Base-by-base conservation (phyloP, 2,888 invertebrate genomes). In the Dolichopus griseipennis region DNA sequence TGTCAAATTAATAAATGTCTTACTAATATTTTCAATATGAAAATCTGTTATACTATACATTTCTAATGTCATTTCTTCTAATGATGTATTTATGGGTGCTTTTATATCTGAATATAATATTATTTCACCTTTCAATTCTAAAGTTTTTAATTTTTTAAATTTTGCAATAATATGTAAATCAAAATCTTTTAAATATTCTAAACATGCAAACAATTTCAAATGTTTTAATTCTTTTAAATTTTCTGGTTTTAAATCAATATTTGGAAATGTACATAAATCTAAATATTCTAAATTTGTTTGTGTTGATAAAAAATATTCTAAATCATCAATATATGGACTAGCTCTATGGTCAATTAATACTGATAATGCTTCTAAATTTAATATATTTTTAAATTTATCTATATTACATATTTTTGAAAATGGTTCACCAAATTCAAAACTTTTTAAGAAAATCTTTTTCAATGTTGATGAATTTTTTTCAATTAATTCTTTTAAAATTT, bases 371-470 rank as follows among this genome's bases (percentile, higher is more conserved):
- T 52, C 18, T 18, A 52, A 52, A 12, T 52, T 52, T 52, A 52
- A 52, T 15, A 18, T 18, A 52, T 52, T 15, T 52, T 52, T 52
- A 52, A 52, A 52, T 52, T 18, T 52, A 52, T 52, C 52, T 2
- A 15, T 18, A 52, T 52, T 52, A 52, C 52, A 52, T 18, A 52
- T 52, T 52, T 18, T 52, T 52, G 15, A n/a, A n/a, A 52, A 52
- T 52, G 52, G 18, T 52, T 52, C 52, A 52, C 52, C 52, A 52
- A 52, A 52, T 52, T 52, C 52, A 18, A 52, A 52, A 52, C 52
- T 52, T n/a, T 52, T 52, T 52, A 52, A 52, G 18, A 12, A 52
- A 6, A 52, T 52, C 18, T n/a, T 15, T 52, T 52, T 52, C 18
- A 52, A 52, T 52, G 52, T 52, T 52, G 4, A 3, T 12, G 15